phyloP scores from a whole-genome alignment of 2,113 vertebrate species.

The Zootoca vivipara region DNA sequence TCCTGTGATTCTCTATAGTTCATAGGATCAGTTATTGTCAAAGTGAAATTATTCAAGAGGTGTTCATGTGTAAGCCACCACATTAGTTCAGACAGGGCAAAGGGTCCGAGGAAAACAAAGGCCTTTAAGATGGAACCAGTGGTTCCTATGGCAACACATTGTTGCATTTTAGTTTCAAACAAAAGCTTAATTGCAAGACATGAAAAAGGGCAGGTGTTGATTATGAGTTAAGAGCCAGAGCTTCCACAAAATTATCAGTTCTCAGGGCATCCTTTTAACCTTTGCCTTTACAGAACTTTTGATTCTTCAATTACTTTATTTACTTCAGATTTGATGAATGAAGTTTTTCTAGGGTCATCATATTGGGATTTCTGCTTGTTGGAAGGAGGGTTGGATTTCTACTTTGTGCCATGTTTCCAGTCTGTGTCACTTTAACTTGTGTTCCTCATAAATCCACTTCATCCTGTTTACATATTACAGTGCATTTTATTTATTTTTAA shows the following conservation, averaged over 20 bases:
- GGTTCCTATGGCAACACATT: slow-evolving; percentile 1
- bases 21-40: not conserved
- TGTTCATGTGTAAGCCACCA: not conserved
- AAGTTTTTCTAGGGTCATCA: not conserved
- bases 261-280: not conserved
- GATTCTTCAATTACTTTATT: not conserved
- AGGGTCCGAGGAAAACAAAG: not conserved
- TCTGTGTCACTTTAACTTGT: not conserved
- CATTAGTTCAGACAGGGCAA: not conserved
- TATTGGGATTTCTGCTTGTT: not conserved
- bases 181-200: not conserved
- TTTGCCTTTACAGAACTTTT: not conserved
- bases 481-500: not conserved
- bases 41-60: not conserved
- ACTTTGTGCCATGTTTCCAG: not conserved
- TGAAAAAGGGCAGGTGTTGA: not conserved
- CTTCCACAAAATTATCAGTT: not conserved
- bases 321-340: not conserved
- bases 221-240: not conserved
- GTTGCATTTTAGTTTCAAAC: not conserved
- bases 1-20: not conserved
- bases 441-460: not conserved
- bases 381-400: too few species aligned
- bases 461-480: too few species aligned
- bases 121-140: not conserved